Percentiles rank a stretch among this genome's conserved stretches.
Conservation (phyloP, 2,888 invertebrate genomes). For the Synergus japonicus region DNA sequence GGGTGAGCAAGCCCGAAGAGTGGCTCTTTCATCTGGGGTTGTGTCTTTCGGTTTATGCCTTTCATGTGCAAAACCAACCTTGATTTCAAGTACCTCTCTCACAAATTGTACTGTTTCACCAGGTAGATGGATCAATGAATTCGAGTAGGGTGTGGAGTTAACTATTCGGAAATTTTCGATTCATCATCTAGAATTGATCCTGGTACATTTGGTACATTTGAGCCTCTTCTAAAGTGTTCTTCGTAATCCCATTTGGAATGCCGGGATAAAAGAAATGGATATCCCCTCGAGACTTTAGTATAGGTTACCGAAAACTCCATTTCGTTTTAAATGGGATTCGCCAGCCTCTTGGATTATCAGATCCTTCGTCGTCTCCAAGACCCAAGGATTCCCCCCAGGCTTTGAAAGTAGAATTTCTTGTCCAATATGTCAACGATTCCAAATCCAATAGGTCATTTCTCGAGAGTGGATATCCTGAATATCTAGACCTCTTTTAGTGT, state of each 20-base stretch:
- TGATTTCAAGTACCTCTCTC: not conserved
- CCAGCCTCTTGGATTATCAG: not conserved
- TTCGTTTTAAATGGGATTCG: not conserved
- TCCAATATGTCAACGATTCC: not conserved
- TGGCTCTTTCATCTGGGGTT: constrained; percentile 6
- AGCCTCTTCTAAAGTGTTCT: not conserved
- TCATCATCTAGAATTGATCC: not conserved
- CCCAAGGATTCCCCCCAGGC: not conserved
- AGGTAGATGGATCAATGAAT: not conserved
- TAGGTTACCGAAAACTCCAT: not conserved
- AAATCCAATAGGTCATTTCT: not conserved
- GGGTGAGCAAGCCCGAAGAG: constrained; percentile 12
- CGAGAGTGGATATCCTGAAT: not conserved
- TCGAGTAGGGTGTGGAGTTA: not conserved
- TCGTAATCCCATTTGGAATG: not conserved
- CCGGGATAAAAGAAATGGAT: not conserved
- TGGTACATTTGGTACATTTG: not conserved
- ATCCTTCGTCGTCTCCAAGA: not conserved
- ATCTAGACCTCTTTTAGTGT: not conserved
- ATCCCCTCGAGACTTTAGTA: not conserved
- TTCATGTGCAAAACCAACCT: not conserved
- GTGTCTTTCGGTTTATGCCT: not conserved
- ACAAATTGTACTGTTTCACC: not conserved
- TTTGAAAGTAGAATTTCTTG: not conserved
- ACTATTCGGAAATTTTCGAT: not conserved